phyloP scores from a whole-genome alignment of 2,888 invertebrate species.

The Drosophila paramelanica region DNA sequence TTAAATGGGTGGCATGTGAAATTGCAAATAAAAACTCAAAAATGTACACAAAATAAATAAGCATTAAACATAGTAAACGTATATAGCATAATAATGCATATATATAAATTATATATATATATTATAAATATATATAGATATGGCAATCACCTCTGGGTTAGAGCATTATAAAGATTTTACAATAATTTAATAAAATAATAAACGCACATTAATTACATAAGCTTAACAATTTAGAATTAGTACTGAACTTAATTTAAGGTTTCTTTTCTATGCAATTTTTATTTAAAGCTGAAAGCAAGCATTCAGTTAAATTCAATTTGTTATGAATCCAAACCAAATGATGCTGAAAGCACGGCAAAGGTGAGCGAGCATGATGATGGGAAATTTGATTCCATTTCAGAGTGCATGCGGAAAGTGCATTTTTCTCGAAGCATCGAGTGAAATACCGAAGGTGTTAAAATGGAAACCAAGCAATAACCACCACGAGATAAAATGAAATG shows the following conservation, averaged over 20 bases:
- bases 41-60: constrained; percentile 8
- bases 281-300: constrained; percentile 1
- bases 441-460: constrained; percentile 51
- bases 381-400: constrained; percentile 59
- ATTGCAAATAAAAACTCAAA: constrained; percentile 32
- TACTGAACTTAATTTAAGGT: constrained; percentile 3
- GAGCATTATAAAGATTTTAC: constrained; percentile 1
- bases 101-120: not conserved
- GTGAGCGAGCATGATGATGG: constrained; percentile 23
- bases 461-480: constrained; percentile 37
- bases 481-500: not conserved
- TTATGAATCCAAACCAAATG: too few relatives aligned
- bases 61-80: constrained; percentile 3
- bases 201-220: constrained; percentile 4
- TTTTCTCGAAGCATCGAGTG: constrained; percentile 11
- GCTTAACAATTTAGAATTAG: constrained; percentile 5
- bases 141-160: constrained; percentile 25
- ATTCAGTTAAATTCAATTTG: constrained; percentile 15
- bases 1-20: constrained; percentile 42
- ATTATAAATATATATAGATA: constrained; percentile 8
- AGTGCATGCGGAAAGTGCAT: constrained; percentile 14
- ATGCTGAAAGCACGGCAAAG: constrained; percentile 2
- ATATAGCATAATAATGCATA: not conserved
- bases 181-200: constrained; percentile 10
- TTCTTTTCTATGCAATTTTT: not conserved